Conservation (phyloP, 2,888 invertebrate species). For the Spisula subtruncata region DNA sequence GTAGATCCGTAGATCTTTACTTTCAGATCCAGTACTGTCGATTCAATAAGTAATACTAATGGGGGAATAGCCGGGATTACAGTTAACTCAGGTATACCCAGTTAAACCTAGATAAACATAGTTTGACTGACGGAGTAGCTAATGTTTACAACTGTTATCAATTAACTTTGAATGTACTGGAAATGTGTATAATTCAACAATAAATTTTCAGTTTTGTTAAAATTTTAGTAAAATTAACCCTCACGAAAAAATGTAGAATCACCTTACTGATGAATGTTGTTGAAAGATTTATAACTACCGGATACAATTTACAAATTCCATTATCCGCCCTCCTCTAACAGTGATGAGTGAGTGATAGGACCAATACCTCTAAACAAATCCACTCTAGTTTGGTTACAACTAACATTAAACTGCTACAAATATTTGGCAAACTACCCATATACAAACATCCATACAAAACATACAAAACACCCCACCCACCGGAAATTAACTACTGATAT, state of each 20-base stretch:
- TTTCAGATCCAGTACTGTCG: no score
- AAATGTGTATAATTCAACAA: neutral
- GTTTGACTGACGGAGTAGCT: no score
- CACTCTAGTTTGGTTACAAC: constrained; percentile 11
- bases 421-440: constrained; percentile 41
- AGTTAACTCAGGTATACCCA: no score
- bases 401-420: constrained; percentile 1
- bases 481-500: constrained; percentile 39
- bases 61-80: no score
- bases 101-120: no score
- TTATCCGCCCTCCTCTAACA: constrained; percentile 18
- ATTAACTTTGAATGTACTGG: no score
- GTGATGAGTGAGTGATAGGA: constrained; percentile 39
- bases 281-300: constrained; percentile 3
- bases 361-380: constrained; percentile 22
- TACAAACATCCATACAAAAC: no score
- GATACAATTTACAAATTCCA: constrained; percentile 16
- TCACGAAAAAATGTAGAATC: neutral
- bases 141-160: no score
- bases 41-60: no score
- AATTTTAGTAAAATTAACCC: no score
- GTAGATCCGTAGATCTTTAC: neutral
- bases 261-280: neutral
- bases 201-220: neutral
- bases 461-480: no score